Conservation (phyloP, 2,888 invertebrate genomes). For the Isoperla grammatica region DNA sequence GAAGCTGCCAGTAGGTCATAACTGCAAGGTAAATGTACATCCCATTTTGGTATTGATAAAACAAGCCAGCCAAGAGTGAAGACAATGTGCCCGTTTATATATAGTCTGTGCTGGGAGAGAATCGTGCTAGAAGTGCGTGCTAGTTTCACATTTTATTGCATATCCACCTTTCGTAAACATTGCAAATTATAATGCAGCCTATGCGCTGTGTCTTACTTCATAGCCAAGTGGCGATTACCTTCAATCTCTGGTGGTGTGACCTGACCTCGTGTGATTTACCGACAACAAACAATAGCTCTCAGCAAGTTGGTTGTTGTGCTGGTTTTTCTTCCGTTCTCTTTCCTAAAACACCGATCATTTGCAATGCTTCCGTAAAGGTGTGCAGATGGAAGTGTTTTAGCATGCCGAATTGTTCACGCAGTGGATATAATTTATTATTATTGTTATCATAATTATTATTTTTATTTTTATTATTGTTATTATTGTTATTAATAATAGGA, state of each 20-base stretch:
- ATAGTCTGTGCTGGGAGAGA: background rate
- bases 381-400: too few species aligned
- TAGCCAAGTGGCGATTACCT: background rate
- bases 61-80: too few species aligned
- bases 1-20: conserved; percentile 3
- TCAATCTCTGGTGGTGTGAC: background rate
- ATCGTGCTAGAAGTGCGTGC: conserved; percentile 4
- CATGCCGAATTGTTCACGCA: too few species aligned
- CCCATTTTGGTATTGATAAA: background rate
- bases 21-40: background rate
- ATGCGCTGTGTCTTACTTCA: background rate
- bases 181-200: background rate
- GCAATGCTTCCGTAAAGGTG: too few species aligned
- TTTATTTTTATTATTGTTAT: too few species aligned
- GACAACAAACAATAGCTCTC: background rate
- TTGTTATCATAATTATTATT: too few species aligned
- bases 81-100: background rate
- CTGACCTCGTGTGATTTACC: conserved; percentile 6
- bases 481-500: too few species aligned
- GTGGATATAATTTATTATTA: too few species aligned
- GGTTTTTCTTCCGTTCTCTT: conserved; percentile 8
- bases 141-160: background rate
- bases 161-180: conserved; percentile 7
- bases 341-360: background rate
- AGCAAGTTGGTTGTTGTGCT: background rate